Evolutionary conservation across 2,113 vertebrate genomes (phyloP).

Genomic region (Chrysemys picta): DNA sequence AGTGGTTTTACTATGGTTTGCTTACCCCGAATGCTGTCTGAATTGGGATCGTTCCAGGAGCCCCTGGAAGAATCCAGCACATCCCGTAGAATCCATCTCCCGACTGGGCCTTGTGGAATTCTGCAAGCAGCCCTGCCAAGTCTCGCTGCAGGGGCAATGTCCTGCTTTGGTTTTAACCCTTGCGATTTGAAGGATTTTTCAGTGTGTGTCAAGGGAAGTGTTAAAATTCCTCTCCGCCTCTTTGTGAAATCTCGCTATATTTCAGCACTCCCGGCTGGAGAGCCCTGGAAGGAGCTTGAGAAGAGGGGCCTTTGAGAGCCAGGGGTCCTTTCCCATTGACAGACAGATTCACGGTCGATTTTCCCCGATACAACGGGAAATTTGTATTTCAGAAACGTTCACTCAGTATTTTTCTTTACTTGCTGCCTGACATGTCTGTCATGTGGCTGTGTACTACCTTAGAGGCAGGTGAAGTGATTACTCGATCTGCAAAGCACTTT

Average conservation of each 20-base stretch:
- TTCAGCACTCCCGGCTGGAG: neutral
- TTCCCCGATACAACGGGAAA: neutral
- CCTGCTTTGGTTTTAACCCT: neutral
- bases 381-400: neutral
- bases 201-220: neutral
- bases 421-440: neutral
- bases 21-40: neutral
- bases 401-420: neutral
- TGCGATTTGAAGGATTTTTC: neutral
- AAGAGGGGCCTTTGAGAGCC: neutral
- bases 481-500: neutral
- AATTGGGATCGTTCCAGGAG: neutral
- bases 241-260: neutral
- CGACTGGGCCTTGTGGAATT: neutral
- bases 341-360: neutral
- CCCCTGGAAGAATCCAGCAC: rapidly evolving
- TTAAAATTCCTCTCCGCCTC: neutral
- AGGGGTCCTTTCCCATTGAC: neutral
- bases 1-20: neutral
- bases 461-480: neutral
- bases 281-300: neutral
- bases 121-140: neutral
- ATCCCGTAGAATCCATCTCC: rapidly evolving
- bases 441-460: rapidly evolving
- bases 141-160: rapidly evolving